These are phyloP conservation scores for Leucophenga montana DNA, from an alignment of 2,888 invertebrate species.

Conservation along the genomic window DNA sequence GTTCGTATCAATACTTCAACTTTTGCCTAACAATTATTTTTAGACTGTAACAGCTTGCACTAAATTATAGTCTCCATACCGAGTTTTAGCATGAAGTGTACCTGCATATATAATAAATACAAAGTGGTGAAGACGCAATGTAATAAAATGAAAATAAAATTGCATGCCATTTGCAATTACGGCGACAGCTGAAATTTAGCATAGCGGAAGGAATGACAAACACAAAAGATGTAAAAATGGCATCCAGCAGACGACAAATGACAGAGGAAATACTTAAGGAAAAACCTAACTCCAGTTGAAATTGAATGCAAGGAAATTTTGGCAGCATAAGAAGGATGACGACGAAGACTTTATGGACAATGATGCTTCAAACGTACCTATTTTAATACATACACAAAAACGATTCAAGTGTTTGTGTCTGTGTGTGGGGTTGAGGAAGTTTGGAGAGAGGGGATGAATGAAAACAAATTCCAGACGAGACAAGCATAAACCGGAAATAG, in stretches of 20 bases:
- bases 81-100: constrained; percentile 34
- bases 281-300: not conserved
- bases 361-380: constrained; percentile 12
- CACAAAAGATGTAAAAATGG: constrained; percentile 24
- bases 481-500: constrained; percentile 45
- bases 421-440: not conserved
- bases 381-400: constrained; percentile 41
- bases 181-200: constrained; percentile 50
- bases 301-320: not conserved
- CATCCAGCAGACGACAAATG: not conserved
- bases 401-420: not conserved
- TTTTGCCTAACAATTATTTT: no score
- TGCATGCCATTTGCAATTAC: constrained; percentile 60
- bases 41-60: no score
- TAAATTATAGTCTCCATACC: constrained; percentile 41
- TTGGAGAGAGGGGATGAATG: constrained; percentile 25
- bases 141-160: constrained; percentile 59
- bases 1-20: no score
- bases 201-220: constrained; percentile 44
- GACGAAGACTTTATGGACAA: not conserved
- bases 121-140: not conserved
- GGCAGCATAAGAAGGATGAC: not conserved
- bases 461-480: not conserved
- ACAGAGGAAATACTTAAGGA: not conserved
- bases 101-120: no score